Evolutionary conservation across 2,888 invertebrate genomes (phyloP).

Genomic region (Pammene fasciana): DNA sequence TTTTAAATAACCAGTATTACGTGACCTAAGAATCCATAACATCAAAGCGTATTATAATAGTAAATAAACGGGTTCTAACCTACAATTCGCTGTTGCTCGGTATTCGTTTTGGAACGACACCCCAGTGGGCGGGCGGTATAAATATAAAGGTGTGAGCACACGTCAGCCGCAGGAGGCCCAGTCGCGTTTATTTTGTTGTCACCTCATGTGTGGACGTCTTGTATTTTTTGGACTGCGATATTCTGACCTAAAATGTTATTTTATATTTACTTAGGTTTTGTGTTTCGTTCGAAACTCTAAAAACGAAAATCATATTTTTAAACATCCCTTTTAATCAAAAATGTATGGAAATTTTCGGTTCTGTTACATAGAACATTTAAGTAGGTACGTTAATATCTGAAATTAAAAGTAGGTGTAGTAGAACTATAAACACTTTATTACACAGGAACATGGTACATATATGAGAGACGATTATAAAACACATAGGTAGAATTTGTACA

Average conservation of each 20-base stretch:
- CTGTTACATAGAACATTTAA: no score
- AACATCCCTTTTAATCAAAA: no score
- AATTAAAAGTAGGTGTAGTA: no score
- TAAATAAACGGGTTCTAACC: neutral
- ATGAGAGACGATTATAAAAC: no score
- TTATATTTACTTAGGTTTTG: neutral
- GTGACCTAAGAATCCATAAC: neutral
- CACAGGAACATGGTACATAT: no score
- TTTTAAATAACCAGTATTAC: neutral
- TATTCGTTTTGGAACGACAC: neutral
- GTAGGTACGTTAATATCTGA: no score
- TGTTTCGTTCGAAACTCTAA: no score
- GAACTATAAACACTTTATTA: no score
- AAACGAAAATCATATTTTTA: no score
- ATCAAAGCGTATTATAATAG: neutral
- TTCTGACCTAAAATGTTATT: constrained; percentile 4
- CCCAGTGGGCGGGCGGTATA: constrained; percentile 48
- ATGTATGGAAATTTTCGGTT: no score
- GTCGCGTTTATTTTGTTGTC: constrained; percentile 49
- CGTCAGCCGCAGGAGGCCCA: constrained; percentile 48
- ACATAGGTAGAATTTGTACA: no score
- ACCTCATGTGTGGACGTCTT: constrained; percentile 44
- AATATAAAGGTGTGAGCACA: constrained; percentile 51
- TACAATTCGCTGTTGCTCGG: neutral
- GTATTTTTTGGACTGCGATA: constrained; percentile 30